These are phyloP conservation scores for Zenarchopterus dispar DNA, from an alignment of 2,797 vertebrate genomes.

Conservation along the genomic window DNA sequence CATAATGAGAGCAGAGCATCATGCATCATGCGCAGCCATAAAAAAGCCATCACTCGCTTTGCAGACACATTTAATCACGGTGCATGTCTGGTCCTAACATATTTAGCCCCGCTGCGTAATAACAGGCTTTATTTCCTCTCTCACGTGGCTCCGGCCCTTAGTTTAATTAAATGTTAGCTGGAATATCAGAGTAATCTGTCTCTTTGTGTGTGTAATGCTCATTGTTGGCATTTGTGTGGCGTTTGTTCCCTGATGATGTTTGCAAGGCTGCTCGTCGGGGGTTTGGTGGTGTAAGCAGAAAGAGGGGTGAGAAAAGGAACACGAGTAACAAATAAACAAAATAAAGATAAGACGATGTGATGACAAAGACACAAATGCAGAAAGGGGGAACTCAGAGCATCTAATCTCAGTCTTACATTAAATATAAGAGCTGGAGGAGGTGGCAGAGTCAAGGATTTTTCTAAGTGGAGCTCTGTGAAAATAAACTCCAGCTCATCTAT, in stretches of 20 bases:
- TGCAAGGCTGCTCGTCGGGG: constrained; percentile 12
- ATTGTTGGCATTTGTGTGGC: constrained; percentile 55
- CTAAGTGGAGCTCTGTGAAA: constrained; percentile 47
- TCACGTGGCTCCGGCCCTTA: constrained; percentile 41
- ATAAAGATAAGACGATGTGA: constrained; percentile 10
- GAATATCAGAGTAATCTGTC: constrained; percentile 63
- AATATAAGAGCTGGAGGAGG: constrained; percentile 37
- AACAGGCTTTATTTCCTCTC: constrained; percentile 69
- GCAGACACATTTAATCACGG: constrained; percentile 78
- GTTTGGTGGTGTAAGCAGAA: constrained; percentile 13
- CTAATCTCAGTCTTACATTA: constrained; percentile 37
- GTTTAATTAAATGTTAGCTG: constrained; percentile 78
- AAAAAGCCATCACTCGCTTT: constrained; percentile 72
- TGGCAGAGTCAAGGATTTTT: constrained; percentile 57
- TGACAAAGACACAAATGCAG: constrained; percentile 7
- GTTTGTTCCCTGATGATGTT: constrained; percentile 37
- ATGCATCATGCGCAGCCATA: constrained; percentile 76
- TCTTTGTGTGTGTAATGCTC: constrained; percentile 46
- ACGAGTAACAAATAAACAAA: constrained; percentile 11
- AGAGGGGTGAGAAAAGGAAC: constrained; percentile 10
- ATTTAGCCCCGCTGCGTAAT: constrained; percentile 72
- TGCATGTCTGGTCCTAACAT: constrained; percentile 61
- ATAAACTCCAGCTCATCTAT: constrained; percentile 52
- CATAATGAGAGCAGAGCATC: constrained; percentile 77
- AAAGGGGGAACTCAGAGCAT: constrained; percentile 12